These are phyloP conservation scores for Anagyrus pseudococci DNA, from an alignment of 2,888 invertebrate genomes.

Conservation along the genomic window DNA sequence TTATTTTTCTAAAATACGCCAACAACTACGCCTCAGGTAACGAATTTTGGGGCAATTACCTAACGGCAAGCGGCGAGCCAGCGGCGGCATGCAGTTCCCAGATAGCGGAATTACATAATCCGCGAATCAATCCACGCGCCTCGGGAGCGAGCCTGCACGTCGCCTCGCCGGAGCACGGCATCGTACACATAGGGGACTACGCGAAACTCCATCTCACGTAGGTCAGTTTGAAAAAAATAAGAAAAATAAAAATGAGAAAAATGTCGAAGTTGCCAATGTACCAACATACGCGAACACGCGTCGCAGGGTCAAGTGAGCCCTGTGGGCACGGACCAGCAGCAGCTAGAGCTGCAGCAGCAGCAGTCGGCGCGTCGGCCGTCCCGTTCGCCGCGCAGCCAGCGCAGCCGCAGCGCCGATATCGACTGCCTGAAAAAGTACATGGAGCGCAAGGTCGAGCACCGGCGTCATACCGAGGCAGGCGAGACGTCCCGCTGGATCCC, in stretches of 20 bases:
- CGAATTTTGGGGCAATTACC: constrained; percentile 71
- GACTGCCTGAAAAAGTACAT: constrained; percentile 53
- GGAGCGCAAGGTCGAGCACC: constrained; percentile 51
- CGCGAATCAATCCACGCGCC: constrained; percentile 65
- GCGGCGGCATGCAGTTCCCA: constrained; percentile 71
- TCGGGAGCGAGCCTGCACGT: constrained; percentile 65
- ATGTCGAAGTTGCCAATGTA: too few species aligned
- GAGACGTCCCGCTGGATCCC: constrained; percentile 47
- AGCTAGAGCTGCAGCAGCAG: constrained; percentile 36
- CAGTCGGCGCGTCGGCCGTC: constrained; percentile 52
- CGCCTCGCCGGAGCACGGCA: constrained; percentile 59
- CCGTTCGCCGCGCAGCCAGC: constrained; percentile 52
- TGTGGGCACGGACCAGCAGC: constrained; percentile 45
- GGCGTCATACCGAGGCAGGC: constrained; percentile 50
- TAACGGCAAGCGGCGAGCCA: constrained; percentile 68
- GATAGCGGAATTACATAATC: constrained; percentile 69
- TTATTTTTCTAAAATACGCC: background rate
- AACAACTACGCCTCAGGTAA: constrained; percentile 63
- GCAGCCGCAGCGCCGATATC: constrained; percentile 55
- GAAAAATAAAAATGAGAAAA: too few species aligned
- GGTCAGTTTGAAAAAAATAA: constrained; percentile 42
- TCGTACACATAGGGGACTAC: constrained; percentile 57
- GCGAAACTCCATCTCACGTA: constrained; percentile 56
- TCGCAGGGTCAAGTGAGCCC: constrained; percentile 45
- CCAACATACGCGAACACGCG: background rate